These are phyloP conservation scores for Pelobates fuscus DNA, from an alignment of 2,113 vertebrate genomes.

Conservation along the genomic window DNA sequence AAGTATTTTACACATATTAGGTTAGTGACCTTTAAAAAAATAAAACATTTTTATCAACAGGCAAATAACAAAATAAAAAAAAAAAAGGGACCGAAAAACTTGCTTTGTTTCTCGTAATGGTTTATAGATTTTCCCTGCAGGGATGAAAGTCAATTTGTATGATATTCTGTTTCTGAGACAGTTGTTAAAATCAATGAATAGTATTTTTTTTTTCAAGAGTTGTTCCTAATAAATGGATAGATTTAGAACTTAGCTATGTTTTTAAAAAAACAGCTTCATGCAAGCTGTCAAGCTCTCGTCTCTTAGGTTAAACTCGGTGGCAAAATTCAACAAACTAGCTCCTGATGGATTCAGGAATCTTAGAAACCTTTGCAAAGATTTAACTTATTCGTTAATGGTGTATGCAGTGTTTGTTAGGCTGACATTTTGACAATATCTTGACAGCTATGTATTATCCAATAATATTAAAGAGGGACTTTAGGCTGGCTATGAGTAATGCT, in stretches of 20 bases:
- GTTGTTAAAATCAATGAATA: slow-evolving; percentile 49
- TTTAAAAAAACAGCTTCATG: neutral
- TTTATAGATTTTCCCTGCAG: slow-evolving; percentile 66
- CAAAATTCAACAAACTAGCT: neutral
- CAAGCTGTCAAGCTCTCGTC: neutral
- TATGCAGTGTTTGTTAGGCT: too few relatives aligned
- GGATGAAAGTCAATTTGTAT: slow-evolving; percentile 48
- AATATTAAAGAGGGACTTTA: too few relatives aligned
- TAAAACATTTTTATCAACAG: slow-evolving; percentile 27
- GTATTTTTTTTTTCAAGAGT: slow-evolving; percentile 33
- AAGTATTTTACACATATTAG: slow-evolving; percentile 61
- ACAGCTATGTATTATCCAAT: too few relatives aligned
- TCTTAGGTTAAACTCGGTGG: neutral
- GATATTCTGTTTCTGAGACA: slow-evolving; percentile 47
- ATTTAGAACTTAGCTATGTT: slow-evolving; percentile 16
- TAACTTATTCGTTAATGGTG: too few relatives aligned
- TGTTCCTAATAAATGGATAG: slow-evolving; percentile 34
- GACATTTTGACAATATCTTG: too few relatives aligned
- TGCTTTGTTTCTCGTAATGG: slow-evolving; percentile 64
- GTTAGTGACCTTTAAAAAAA: slow-evolving; percentile 72
- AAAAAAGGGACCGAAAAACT: slow-evolving; percentile 53
- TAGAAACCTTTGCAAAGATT: too few relatives aligned
- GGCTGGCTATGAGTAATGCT: too few relatives aligned
- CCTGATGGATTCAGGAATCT: too few relatives aligned
- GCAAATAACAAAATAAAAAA: slow-evolving; percentile 29